A percentile compares a stretch with the other conserved stretches of the same genome.
These are phyloP conservation scores for Sebastes nivosus DNA, from an alignment of 2,797 vertebrate genomes.

Conservation along the genomic window DNA sequence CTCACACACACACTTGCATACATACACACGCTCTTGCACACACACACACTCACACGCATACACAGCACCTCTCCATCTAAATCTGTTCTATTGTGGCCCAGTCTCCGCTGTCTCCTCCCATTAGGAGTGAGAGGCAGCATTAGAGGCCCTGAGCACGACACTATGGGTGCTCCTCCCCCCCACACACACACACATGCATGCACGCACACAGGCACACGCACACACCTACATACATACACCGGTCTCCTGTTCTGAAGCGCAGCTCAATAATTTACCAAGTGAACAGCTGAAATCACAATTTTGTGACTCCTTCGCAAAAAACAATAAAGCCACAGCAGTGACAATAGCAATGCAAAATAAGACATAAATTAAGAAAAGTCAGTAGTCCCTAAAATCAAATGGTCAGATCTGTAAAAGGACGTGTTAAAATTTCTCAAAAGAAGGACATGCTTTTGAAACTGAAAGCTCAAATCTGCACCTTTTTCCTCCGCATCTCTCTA, in stretches of 20 bases:
- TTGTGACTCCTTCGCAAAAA: background rate
- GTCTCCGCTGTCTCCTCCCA: constrained; percentile 76
- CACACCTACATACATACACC: background rate
- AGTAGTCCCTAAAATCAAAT: background rate
- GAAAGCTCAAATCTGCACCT: background rate
- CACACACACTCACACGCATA: constrained; percentile 5
- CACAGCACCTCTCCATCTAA: constrained; percentile 73
- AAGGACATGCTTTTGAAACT: background rate
- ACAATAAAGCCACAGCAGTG: background rate
- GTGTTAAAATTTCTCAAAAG: background rate
- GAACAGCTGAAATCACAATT: constrained; percentile 6
- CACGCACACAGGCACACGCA: constrained; percentile 17
- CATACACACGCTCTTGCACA: background rate
- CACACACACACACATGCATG: background rate
- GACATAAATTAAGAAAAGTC: background rate
- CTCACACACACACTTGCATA: constrained; percentile 9
- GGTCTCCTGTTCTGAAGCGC: background rate
- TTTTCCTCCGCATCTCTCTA: background rate
- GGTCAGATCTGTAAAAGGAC: background rate
- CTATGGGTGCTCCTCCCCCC: constrained; percentile 8
- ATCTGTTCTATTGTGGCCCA: constrained; percentile 86
- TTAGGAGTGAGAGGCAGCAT: constrained; percentile 67
- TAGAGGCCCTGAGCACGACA: constrained; percentile 64
- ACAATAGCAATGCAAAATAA: background rate
- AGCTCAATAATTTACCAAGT: constrained; percentile 22